phyloP scores from a whole-genome alignment of 2,797 vertebrate genomes.

The Micrastur ruficollis region DNA sequence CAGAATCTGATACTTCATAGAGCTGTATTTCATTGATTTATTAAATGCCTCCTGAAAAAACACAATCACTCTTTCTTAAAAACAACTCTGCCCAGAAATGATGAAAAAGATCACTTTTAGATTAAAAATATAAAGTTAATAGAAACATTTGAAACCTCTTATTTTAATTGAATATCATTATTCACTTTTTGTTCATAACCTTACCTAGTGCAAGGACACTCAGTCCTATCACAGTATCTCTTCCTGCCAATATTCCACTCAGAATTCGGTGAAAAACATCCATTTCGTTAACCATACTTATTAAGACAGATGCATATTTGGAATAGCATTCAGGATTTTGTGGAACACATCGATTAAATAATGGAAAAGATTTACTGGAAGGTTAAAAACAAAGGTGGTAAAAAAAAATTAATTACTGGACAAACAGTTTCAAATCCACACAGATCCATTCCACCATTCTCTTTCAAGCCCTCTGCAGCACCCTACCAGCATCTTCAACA shows the following conservation, averaged over 20 bases:
- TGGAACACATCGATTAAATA: slow-evolving; percentile 80
- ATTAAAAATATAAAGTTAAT: background rate
- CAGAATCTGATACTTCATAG: background rate
- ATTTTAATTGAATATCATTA: background rate
- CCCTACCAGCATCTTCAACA: background rate
- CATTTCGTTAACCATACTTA: slow-evolving; percentile 72
- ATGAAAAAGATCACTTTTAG: background rate
- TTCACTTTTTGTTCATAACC: background rate
- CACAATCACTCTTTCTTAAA: background rate
- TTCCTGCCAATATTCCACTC: slow-evolving; percentile 77
- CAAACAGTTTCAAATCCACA: background rate
- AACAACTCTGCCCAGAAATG: background rate
- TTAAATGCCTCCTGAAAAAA: background rate
- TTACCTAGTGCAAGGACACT: slow-evolving; percentile 78
- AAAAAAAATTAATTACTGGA: background rate
- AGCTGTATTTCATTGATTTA: background rate
- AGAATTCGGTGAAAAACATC: slow-evolving; percentile 74
- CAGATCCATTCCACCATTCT: background rate
- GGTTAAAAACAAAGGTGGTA: slow-evolving; percentile 8
- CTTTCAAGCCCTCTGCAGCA: background rate
- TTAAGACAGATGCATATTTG: slow-evolving; percentile 67
- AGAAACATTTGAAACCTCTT: background rate
- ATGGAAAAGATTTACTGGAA: slow-evolving; percentile 76
- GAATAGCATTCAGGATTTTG: slow-evolving; percentile 78
- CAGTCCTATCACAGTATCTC: slow-evolving; percentile 73